Evolutionary conservation across 1,140 invertebrate species (phyloP), one percentile per base, ranked within the genome.

Genomic region (Drosophila serrata): DNA sequence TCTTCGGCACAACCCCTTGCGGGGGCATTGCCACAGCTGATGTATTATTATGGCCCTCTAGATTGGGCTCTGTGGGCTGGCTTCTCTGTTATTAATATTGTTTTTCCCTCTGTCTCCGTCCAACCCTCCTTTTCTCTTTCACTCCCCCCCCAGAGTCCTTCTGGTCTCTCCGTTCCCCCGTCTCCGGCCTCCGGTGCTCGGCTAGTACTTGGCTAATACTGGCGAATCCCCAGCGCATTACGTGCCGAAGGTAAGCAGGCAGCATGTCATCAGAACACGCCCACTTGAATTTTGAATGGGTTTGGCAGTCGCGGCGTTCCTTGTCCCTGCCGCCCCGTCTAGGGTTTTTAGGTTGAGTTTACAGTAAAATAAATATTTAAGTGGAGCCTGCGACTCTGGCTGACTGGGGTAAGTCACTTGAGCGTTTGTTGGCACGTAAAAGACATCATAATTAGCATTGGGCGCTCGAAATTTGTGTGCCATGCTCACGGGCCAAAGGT

Each of bases 391-490:
- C 69, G 69, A 73, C 69, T 73, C 53, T 45, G 19, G 19, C 29
- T 33, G 45, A 46, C 61, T 62, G 49, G 69, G 68, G 65, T 55
- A 80, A 85, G 73, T 88, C 81, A 79, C 84, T 88, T 90, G 77
- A 84, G 79, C 84, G 81, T 81, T 90, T 88, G 81, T 79, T 88
- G 85, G 81, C 85, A 88, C 85, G 85, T 88, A 88, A 88, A 88
- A 88, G 85, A 88, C 85, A 90, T 90, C 85, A 90, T 90, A 90
- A 90, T 90, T 90, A 90, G 85, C 84, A 79, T 68, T 84, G 78
- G 65, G 62, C 61, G 74, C 74, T 75, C 60, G 56, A 76, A 82
- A 87, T 84, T 87, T 82, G 82, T 70, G 55, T 53, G 79, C 57
- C 64, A 61, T 49, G 72, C 75, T 57, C 55, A 58, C 39, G 61